These are phyloP conservation scores for Sycophila texana DNA, from an alignment of 2,888 invertebrate species.

Conservation along the genomic window DNA sequence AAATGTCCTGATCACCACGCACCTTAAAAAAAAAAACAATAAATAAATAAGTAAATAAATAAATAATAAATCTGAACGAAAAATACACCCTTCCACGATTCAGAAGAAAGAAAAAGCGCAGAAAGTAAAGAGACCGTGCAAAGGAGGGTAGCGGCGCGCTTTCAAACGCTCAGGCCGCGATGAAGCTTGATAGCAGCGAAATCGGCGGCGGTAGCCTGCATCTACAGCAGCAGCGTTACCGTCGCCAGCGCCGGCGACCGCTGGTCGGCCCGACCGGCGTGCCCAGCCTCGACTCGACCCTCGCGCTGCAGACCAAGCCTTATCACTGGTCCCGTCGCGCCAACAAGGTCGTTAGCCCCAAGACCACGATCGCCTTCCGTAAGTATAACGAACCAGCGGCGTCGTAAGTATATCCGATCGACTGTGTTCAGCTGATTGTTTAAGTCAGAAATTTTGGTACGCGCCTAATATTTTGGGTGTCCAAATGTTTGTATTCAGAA, in stretches of 20 bases:
- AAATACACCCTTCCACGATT: too few relatives aligned
- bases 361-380: conserved; percentile 67
- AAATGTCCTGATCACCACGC: too few relatives aligned
- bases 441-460: too few relatives aligned
- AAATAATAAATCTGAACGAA: too few relatives aligned
- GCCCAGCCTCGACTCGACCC: conserved; percentile 68
- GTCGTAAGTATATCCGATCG: too few relatives aligned
- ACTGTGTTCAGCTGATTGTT: not conserved
- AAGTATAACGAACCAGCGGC: conserved; percentile 61
- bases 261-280: conserved; percentile 65
- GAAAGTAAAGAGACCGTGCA: too few relatives aligned
- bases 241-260: conserved; percentile 47
- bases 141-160: not conserved
- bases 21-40: too few relatives aligned
- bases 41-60: too few relatives aligned
- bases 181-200: conserved; percentile 31
- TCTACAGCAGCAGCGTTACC: conserved; percentile 26
- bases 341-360: conserved; percentile 58
- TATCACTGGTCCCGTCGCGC: conserved; percentile 68
- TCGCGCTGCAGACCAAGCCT: conserved; percentile 66
- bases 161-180: not conserved
- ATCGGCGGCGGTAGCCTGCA: not conserved
- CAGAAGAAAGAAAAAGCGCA: not conserved
- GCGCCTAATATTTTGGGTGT: too few relatives aligned
- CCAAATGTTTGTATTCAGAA: not conserved